Conservation (phyloP, 2,797 vertebrate species). For the Alcedo quadribrachys region DNA sequence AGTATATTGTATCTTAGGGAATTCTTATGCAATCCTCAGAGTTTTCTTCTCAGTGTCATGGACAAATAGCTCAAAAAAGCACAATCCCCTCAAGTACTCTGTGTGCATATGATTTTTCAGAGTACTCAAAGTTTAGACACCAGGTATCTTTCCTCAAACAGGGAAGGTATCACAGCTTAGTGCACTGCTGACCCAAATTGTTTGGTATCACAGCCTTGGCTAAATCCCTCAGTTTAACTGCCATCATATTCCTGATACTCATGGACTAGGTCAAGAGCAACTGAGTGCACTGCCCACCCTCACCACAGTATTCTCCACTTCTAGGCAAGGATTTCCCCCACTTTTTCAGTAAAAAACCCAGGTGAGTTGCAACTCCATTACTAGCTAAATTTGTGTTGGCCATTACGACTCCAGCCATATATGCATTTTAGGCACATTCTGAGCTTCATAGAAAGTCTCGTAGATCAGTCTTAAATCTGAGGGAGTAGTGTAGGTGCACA, state of each 20-base stretch:
- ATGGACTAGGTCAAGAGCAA: background rate
- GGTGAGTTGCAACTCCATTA: rapidly evolving
- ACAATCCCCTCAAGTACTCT: background rate
- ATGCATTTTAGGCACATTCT: background rate
- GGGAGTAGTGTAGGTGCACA: background rate
- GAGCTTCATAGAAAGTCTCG: background rate
- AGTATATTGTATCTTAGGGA: background rate
- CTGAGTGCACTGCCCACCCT: background rate
- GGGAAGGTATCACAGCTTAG: background rate
- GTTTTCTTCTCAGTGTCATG: background rate
- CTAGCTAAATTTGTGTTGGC: background rate
- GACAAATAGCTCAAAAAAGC: background rate
- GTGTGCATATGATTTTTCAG: background rate
- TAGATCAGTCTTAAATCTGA: background rate
- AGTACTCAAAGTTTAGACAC: background rate
- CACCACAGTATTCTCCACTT: background rate
- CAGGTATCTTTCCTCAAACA: background rate
- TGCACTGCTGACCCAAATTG: background rate
- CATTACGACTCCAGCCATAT: background rate
- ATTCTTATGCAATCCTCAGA: background rate
- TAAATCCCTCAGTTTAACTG: background rate
- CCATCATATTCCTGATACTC: background rate
- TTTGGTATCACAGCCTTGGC: background rate
- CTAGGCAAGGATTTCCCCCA: rapidly evolving
- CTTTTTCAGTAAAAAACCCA: background rate